A percentile compares a stretch with the other conserved stretches of the same genome.
phyloP scores from a whole-genome alignment of 2,888 invertebrate genomes.

The Heliconius cydno region DNA sequence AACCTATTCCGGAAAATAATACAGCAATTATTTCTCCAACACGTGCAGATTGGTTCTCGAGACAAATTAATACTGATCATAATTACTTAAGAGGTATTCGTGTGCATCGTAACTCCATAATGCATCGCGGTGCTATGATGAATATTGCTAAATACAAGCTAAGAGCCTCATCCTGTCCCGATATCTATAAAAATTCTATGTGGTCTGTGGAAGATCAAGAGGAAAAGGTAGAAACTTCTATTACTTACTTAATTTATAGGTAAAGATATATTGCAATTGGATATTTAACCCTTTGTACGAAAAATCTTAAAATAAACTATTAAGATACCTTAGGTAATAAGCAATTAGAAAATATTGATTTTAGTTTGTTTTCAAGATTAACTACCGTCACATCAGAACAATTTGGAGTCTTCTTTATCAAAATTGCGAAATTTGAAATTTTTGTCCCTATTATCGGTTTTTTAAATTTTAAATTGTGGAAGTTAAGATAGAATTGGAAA shows the following conservation, averaged over 20 bases:
- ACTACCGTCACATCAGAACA: background rate
- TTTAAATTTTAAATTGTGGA: background rate
- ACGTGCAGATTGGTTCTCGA: conserved; percentile 73
- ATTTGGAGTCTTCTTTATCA: background rate
- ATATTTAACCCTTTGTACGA: too few species aligned
- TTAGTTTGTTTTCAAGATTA: background rate
- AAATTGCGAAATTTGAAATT: background rate
- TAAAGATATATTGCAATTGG: background rate
- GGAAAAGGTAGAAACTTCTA: conserved; percentile 74
- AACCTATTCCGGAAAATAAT: conserved; percentile 76
- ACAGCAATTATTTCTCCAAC: conserved; percentile 63
- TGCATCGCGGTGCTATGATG: conserved; percentile 94
- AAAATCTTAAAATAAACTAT: background rate
- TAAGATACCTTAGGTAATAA: background rate
- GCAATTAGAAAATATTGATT: background rate
- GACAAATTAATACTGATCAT: conserved; percentile 84
- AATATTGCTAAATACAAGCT: conserved; percentile 92
- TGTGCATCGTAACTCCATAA: conserved; percentile 91
- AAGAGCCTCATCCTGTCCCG: conserved; percentile 95
- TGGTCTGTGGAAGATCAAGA: conserved; percentile 90
- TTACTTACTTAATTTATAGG: background rate
- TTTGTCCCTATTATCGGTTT: too few species aligned
- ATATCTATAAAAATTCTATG: conserved; percentile 94
- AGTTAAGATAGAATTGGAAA: background rate
- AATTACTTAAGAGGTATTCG: conserved; percentile 88